Evolutionary conservation across 1,140 invertebrate genomes (phyloP), one percentile per base, ranked within the genome.

Genomic region (Drosophila insularis): DNA sequence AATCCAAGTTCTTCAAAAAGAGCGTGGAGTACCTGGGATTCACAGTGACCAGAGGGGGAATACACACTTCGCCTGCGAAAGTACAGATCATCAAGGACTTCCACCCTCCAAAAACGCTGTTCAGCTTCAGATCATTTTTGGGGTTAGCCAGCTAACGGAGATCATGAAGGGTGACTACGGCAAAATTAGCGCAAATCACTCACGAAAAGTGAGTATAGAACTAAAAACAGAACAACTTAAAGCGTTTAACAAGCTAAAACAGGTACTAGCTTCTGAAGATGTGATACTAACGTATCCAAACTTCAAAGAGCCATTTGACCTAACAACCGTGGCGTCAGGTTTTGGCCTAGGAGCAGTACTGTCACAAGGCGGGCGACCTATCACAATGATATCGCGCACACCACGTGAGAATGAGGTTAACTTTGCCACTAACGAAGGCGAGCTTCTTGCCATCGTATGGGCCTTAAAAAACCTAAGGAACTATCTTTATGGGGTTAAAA

Each of bases 251-350:
- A 69, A 66, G 35, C 17, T 71, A 19, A 75, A 62, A 27, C 31
- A 70, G 55, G 61, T 35, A 64, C 60, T 19, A 70, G 55, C 64
- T 35, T 67, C 60, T 19, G 67, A 78, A 61, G 71, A 70, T 58
- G 67, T 70, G 8, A 31, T 69, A 7, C 35, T 72, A 19, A 21
- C 39, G 27, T 63, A 89, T 46, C 91, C 90, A 5, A 80, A 92
- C 56, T 92, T 91, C 64, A 40, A 35, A 2, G 63, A 86, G 68
- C 73, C 74, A 37, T 92, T 92, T 63, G 79, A 80, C 13, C 64
- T 92, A 10, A 86, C 87, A 0, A 91, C 78, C n/a, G 90, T 91
- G 40, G 50, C 63, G 19, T 64, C 63, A 64, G 35, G 31, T 53
- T 64, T 64, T 55, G 50, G 50, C 50, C 53, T 55, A 56, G 53